Conservation (phyloP, 1,140 invertebrate species). For the Andricus grossulariae region DNA sequence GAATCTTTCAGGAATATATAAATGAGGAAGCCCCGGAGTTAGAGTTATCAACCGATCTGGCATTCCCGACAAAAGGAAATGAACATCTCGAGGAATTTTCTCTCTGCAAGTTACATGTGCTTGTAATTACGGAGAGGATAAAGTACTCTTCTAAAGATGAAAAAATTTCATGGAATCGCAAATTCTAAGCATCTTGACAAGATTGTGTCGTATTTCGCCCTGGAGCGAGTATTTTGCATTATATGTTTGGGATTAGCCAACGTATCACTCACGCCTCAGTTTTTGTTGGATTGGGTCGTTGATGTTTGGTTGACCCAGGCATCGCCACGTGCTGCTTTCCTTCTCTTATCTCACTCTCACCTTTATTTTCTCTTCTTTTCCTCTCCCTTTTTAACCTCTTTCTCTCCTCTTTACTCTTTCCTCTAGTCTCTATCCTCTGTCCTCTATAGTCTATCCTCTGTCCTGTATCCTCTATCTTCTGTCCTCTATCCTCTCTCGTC, state of each 20-base stretch:
- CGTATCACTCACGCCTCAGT: neutral
- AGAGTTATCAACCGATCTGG: conserved; percentile 20
- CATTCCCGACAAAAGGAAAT: neutral
- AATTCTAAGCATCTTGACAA: neutral
- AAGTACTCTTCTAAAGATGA: no score
- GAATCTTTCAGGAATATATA: neutral
- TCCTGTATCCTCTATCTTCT: neutral
- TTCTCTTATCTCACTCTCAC: conserved; percentile 9
- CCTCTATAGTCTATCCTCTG: neutral
- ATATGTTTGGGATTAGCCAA: neutral
- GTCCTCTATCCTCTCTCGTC: neutral
- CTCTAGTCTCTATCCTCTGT: conserved; percentile 8
- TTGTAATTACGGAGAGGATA: no score
- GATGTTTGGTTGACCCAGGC: neutral
- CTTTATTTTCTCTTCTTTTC: neutral
- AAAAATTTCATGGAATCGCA: no score
- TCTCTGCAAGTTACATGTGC: no score
- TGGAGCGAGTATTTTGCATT: neutral
- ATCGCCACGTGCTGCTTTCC: neutral
- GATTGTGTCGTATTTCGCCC: conserved; percentile 12
- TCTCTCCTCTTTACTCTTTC: conserved; percentile 38
- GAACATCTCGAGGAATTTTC: no score
- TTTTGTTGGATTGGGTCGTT: neutral
- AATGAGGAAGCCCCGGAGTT: conserved; percentile 13
- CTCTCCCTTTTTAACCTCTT: conserved; percentile 32